Conservation (phyloP, 92 coral and sea anemone genomes). For the Palythoa caribaeorum region DNA sequence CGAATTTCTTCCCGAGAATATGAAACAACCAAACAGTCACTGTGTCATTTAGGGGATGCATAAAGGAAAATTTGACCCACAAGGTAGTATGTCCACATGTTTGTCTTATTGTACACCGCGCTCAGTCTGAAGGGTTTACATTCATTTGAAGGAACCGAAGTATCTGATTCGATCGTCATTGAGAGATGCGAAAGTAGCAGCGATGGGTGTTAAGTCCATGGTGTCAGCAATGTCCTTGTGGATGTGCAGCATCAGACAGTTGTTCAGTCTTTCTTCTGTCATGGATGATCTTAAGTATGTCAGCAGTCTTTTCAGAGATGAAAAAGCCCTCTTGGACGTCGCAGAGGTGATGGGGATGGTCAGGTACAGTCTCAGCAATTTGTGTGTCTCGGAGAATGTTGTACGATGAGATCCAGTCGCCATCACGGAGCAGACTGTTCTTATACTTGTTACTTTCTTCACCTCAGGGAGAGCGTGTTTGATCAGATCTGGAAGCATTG, state of each 20-base stretch:
- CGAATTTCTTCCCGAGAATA: too few species aligned
- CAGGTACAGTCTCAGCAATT: neutral
- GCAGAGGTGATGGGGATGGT: neutral
- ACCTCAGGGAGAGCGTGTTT: neutral
- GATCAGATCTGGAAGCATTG: neutral
- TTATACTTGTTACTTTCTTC: conserved; percentile 1
- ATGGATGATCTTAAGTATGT: neutral
- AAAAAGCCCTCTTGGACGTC: neutral
- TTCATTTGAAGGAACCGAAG: neutral
- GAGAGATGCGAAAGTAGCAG: neutral
- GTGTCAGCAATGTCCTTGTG: neutral
- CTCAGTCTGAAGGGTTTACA: conserved; percentile 1
- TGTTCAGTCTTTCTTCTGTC: neutral
- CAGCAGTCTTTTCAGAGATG: neutral
- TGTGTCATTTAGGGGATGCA: too few species aligned
- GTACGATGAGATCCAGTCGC: neutral
- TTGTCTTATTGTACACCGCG: neutral
- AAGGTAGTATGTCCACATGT: neutral
- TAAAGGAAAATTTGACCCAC: too few species aligned
- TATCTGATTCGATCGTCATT: neutral
- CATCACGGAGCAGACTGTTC: conserved; percentile 4
- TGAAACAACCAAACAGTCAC: too few species aligned
- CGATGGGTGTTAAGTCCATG: neutral
- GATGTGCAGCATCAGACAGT: neutral
- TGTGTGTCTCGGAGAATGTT: neutral